Evolutionary conservation across 1,140 invertebrate genomes (phyloP).

Genomic region (Trichogramma pretiosum): DNA sequence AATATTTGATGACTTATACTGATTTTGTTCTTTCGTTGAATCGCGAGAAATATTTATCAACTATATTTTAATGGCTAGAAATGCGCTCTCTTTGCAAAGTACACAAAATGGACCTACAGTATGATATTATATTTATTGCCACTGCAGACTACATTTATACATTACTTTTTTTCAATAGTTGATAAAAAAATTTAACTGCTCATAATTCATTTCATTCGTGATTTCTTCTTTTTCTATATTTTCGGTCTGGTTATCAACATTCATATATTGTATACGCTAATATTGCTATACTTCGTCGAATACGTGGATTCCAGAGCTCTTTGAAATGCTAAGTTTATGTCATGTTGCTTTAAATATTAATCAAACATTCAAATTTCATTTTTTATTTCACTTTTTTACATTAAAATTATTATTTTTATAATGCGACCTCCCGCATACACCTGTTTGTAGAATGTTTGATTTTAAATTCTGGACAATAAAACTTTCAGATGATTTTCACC

Average conservation of each 20-base stretch:
- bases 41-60: conserved; percentile 17
- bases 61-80: conserved; percentile 16
- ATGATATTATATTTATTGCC: no score
- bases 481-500: no score
- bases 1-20: no score
- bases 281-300: conserved; percentile 40
- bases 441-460: no score
- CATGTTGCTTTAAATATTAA: neutral
- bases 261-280: conserved; percentile 27
- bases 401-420: no score
- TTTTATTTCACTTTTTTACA: no score
- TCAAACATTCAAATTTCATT: neutral
- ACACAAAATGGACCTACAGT: conserved; percentile 13
- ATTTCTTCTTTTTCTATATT: neutral
- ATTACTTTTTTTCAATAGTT: conserved; percentile 10
- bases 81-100: conserved; percentile 8
- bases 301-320: conserved; percentile 29
- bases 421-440: no score
- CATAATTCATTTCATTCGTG: neutral
- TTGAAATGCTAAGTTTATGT: conserved; percentile 24
- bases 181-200: conserved; percentile 14
- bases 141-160: conserved; percentile 12
- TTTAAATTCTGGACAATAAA: no score
- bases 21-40: no score
- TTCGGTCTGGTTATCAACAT: neutral